Evolutionary conservation across 1,140 invertebrate genomes (phyloP).

Genomic region (Acromyrmex charruanus): DNA sequence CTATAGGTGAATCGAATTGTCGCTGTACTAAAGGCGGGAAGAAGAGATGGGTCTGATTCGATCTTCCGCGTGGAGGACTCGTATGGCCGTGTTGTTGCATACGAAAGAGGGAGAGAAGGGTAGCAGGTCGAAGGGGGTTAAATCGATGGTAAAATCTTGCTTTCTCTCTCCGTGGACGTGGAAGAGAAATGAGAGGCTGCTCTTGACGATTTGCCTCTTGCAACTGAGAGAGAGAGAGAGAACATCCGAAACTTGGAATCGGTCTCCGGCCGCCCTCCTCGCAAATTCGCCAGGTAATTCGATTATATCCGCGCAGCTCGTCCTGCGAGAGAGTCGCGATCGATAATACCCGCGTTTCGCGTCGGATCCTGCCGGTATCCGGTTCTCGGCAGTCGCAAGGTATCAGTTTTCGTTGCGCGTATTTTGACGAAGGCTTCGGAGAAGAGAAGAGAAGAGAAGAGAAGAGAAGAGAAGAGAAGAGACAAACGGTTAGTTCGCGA

Average conservation of each 20-base stretch:
- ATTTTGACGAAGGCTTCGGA: conserved; percentile 22
- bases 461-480: conserved; percentile 9
- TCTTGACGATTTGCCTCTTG: conserved; percentile 21
- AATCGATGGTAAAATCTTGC: conserved; percentile 70
- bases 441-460: conserved; percentile 13
- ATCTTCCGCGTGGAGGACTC: conserved; percentile 73
- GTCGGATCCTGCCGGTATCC: conserved; percentile 59
- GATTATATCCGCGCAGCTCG: conserved; percentile 55
- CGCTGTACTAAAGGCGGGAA: conserved; percentile 55
- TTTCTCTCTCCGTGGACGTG: conserved; percentile 11
- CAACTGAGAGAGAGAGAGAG: not conserved
- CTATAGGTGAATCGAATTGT: conserved; percentile 74
- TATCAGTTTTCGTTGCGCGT: conserved; percentile 53
- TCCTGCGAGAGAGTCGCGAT: conserved; percentile 45
- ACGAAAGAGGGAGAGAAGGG: conserved; percentile 41
- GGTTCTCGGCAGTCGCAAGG: conserved; percentile 50
- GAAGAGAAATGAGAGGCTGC: conserved; percentile 12
- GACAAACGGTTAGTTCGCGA: not conserved
- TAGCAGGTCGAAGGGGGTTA: conserved; percentile 67
- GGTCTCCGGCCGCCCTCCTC: conserved; percentile 38
- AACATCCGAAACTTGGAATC: conserved; percentile 53
- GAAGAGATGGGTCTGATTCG: conserved; percentile 68
- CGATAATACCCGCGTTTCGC: conserved; percentile 60
- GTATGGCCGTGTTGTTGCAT: conserved; percentile 61
- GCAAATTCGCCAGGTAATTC: conserved; percentile 57